phyloP scores from a whole-genome alignment of 2,113 vertebrate species.

The Thamnophis sirtalis region DNA sequence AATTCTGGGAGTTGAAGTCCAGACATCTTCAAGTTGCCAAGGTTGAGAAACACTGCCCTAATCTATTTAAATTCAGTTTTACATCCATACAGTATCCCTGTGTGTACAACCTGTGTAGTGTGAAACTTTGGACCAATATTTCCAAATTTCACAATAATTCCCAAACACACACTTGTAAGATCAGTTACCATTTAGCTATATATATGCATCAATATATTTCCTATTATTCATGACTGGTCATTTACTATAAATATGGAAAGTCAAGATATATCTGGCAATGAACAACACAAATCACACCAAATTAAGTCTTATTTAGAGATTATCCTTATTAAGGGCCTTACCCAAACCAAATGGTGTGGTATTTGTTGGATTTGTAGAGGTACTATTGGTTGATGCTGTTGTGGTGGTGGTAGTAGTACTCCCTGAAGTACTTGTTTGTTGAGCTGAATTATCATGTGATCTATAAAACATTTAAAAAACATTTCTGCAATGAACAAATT shows the following conservation, averaged over 20 bases:
- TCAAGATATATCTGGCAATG: background rate
- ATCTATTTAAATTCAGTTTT: background rate
- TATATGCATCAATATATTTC: background rate
- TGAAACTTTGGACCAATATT: background rate
- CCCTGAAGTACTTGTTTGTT: conserved; percentile 64
- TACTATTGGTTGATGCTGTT: conserved; percentile 68
- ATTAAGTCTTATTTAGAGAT: background rate
- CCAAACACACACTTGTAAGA: background rate
- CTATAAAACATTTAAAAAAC: conserved; percentile 48
- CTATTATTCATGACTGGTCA: background rate
- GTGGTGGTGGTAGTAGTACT: conserved; percentile 57
- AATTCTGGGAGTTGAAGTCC: too few species aligned
- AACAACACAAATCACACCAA: background rate
- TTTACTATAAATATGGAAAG: background rate
- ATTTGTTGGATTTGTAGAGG: conserved; percentile 67
- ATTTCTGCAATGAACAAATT: background rate
- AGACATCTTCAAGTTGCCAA: too few species aligned
- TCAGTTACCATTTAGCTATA: background rate
- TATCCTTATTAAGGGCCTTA: conserved; percentile 53
- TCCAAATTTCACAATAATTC: background rate
- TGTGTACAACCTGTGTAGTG: background rate
- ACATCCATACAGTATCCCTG: background rate
- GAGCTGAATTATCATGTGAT: conserved; percentile 70
- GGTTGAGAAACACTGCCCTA: too few species aligned
- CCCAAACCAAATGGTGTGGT: conserved; percentile 74